Evolutionary conservation across 2,888 invertebrate species (phyloP).

Genomic region (Hypena proboscidalis): DNA sequence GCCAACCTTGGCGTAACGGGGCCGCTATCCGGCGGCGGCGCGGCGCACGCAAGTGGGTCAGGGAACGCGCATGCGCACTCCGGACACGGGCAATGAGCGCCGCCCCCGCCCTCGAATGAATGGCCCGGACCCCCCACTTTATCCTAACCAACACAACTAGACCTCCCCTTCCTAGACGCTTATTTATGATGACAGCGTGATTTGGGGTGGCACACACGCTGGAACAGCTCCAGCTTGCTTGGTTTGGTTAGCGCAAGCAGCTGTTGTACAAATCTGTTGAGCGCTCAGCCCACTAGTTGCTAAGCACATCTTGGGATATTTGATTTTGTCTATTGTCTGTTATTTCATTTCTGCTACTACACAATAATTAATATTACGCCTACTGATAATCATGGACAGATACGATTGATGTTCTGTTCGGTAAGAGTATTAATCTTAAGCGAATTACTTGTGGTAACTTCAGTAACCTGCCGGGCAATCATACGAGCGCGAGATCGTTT

Average conservation of each 20-base stretch:
- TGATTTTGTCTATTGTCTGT: conserved; percentile 52
- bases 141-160: conserved; percentile 54
- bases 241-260: conserved; percentile 60
- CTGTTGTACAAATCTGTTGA: conserved; percentile 78
- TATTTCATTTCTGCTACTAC: conserved; percentile 47
- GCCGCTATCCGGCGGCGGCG: conserved; percentile 63
- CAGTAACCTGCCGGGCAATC: too few relatives aligned
- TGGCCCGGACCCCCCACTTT: conserved; percentile 69
- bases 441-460: too few relatives aligned
- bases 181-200: conserved; percentile 48
- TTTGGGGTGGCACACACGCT: conserved; percentile 46
- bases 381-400: conserved; percentile 22
- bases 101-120: conserved; percentile 79
- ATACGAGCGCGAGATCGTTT: too few relatives aligned
- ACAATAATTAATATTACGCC: conserved; percentile 33
- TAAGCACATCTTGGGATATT: conserved; percentile 67
- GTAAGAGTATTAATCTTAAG: not conserved
- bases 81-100: conserved; percentile 80
- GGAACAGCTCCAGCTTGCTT: conserved; percentile 55
- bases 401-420: conserved; percentile 17
- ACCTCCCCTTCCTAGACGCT: conserved; percentile 65
- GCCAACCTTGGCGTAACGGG: conserved; percentile 79
- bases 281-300: conserved; percentile 77
- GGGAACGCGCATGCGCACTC: conserved; percentile 78
- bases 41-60: conserved; percentile 76